Base-by-base conservation (phyloP, 64 coral and sea anemone genomes). In the Actinia tenebrosa region DNA sequence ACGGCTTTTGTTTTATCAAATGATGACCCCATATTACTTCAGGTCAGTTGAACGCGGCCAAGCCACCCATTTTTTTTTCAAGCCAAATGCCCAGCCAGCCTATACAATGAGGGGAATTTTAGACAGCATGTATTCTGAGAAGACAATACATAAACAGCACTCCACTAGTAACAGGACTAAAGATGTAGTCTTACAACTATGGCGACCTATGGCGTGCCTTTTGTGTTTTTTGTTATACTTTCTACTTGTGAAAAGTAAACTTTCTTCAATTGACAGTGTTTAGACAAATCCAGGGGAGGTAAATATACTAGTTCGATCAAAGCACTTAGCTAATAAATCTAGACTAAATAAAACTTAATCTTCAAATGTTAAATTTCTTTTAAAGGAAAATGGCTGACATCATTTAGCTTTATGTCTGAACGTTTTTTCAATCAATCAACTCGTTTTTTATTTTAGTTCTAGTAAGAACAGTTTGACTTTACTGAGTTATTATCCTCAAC, bases 1-100 rank as follows among this genome's bases (percentile, higher is more conserved):
- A 81, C 79, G 79, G 45, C 79, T 45, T 53, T 81, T 81, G 79
- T 81, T 81, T 81, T 50, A 37, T 47, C 6, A 81, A 81, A 30
- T 13, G n/a, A 75, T 75, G 69, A 75, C 69, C 69, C 13, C 69
- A 30, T 75, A 42, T 75, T 69, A 42, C 11, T 3, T 14, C 69
- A 30, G 69, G 69, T 75, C 69, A 75, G 64, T 69, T 61, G 60
- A 69, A 20, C 64, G 10, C 64, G 64, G 18, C 19, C 18, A 69
- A 69, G 42, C 69, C 69, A 26, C 69, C 69, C 7, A 23, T 37
- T 69, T 8, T 23, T 23, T 10, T 75, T 75, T 18, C 69, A 42
- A 25, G 25, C 69, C 69, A 75, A 75, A 75, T 30, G 7, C 15
- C n/a, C 64, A 23, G 64, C 64, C 20, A 7, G 18, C 60, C 15